Percentiles rank a stretch among this genome's conserved stretches.
Evolutionary conservation across 2,113 vertebrate genomes (phyloP).

Genomic region (Protobothrops flavoviridis): DNA sequence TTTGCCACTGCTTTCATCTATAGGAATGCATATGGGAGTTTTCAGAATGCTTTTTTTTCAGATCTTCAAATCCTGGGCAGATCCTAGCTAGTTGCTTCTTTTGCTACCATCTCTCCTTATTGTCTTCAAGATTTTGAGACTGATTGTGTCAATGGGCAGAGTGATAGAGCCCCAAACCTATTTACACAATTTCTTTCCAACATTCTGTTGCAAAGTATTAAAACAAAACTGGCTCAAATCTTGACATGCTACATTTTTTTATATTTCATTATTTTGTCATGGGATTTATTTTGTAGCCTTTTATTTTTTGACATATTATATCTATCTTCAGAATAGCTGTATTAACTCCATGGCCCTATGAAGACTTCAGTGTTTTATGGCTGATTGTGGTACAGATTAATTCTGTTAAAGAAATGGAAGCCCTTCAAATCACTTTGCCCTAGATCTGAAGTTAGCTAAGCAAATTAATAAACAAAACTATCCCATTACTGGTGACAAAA

Average conservation of each 20-base stretch:
- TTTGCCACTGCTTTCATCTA: not conserved
- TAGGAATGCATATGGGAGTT: not conserved
- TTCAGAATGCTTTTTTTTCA: not conserved
- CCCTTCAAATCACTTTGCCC: not conserved
- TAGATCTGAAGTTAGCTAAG: constrained; percentile 26
- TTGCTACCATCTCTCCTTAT: not conserved
- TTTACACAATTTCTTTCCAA: not conserved
- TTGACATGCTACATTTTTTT: not conserved
- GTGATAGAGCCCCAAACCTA: not conserved
- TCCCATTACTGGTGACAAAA: not conserved
- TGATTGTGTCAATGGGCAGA: not conserved
- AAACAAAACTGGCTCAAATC: not conserved
- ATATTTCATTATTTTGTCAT: not conserved
- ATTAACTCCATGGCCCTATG: not conserved
- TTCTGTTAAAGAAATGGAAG: not conserved
- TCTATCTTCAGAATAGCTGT: not conserved
- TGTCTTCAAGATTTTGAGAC: not conserved
- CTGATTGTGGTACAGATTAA: not conserved
- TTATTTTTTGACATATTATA: not conserved
- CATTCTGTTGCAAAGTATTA: not conserved
- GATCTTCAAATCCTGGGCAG: not conserved
- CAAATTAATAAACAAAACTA: constrained; percentile 34
- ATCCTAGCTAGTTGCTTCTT: not conserved
- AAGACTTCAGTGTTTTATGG: not conserved
- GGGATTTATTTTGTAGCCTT: not conserved